phyloP scores from a whole-genome alignment of 2,113 vertebrate genomes.

The Aldabrachelys gigantea region DNA sequence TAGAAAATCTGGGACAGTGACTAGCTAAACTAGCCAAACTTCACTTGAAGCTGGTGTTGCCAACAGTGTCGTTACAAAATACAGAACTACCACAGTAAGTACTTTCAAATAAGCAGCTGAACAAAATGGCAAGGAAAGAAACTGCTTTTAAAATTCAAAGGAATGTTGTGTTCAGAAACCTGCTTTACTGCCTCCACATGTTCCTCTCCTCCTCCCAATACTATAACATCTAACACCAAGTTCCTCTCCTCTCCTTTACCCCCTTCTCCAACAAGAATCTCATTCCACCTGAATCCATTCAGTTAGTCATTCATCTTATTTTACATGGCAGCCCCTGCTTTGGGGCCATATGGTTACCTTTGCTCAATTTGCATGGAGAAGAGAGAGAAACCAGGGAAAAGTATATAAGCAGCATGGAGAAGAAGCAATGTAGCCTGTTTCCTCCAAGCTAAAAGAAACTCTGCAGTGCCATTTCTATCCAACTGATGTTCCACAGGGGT shows the following conservation, averaged over 20 bases:
- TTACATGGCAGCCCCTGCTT: background rate
- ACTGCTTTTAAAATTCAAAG: background rate
- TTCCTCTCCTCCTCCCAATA: background rate
- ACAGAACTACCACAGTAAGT: background rate
- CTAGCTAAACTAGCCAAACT: background rate
- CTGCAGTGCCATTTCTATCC: conserved; percentile 19
- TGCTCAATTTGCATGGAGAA: background rate
- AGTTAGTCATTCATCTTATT: background rate
- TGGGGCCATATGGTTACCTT: background rate
- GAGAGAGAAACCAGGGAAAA: background rate
- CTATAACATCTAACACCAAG: background rate
- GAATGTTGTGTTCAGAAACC: background rate
- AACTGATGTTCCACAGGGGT: conserved; percentile 35
- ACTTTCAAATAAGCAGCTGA: background rate
- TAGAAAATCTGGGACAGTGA: background rate
- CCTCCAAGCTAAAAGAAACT: conserved; percentile 30
- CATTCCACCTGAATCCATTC: background rate
- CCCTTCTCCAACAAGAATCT: background rate
- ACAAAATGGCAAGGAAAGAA: background rate
- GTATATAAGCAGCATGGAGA: background rate
- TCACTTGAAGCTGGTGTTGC: background rate
- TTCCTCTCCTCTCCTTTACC: background rate
- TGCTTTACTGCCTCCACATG: background rate
- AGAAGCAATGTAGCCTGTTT: background rate
- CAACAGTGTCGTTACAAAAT: fast-evolving